Evolutionary conservation across 2,888 invertebrate species (phyloP), one percentile per base, ranked within the genome.

Genomic region (Archaeoteleia sp.): DNA sequence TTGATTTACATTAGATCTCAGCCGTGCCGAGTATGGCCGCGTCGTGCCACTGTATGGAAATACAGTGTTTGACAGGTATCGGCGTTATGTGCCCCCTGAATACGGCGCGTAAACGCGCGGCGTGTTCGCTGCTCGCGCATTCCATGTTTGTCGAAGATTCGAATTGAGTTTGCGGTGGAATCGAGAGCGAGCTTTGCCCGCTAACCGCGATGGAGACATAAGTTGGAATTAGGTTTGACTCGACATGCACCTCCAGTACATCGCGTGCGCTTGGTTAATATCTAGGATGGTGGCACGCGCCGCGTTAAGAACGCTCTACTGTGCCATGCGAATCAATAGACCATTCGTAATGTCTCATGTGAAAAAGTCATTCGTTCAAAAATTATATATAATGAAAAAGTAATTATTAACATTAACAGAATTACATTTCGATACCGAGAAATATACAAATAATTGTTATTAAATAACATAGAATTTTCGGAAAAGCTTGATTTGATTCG

Each of bases 1-100:
- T 72, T 71, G 70, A 73, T 74, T 74, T 71, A 72, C 74, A 73
- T 73, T 67, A 69, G 66, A 71, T 72, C 65, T 69, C n/a, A n/a
- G 62, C 55, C 51, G 67, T 45, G 45, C 62, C 62, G 61, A 60
- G 58, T 67, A 60, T 57, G 61, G 49, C 55, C 49, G 57, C 30
- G 15, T 32, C 12, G 32, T 30, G 43, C 66, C 23, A 69, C 71
- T 69, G 63, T 67, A 69, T 69, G 69, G 69, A 67, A 71, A 69
- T 69, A 48, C 71, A 51, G 46, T 60, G 67, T 65, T 67, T 71
- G 71, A 71, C 71, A 71, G 61, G 65, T 68, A 71, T 58, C 62
- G 62, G 67, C 58, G 54, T 58, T 68, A 63, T 61, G 51, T 60
- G 46, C 58, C 14, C 48, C 46, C 48, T 63, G 60, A 67, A 61